Evolutionary conservation across 2,113 vertebrate species (phyloP), one percentile per base, ranked within the genome.

Genomic region (Silurus asotus): DNA sequence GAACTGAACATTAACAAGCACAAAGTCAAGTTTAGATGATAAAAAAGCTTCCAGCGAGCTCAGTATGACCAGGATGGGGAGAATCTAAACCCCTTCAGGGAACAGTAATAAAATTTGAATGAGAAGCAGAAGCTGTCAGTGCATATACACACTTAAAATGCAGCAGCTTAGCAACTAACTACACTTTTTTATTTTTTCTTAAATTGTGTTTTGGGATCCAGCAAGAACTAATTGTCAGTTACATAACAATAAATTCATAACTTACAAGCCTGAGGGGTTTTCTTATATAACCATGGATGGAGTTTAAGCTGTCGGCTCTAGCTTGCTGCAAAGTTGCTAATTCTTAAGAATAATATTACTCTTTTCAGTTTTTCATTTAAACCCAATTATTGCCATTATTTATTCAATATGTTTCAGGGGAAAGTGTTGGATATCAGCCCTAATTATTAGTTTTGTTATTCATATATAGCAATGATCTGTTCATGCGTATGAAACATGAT

Each of bases 361-460:
- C 81, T 90, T 92, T 90, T 86, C 72, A 87, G 83, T 92, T 93
- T 93, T 91, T 91, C 92, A 85, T 65, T 72, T 82, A 93, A 95
- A 93, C 94, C 91, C 91, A 86, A 93, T 92, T 84, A 88, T 88
- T 86, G 93, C 92, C 90, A 91, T 11, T 92, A 88, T 88, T 90
- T 89, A 93, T 89, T 90, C 92, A 90, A 89, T 37, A 51, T 90
- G 89, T 93, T 93, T 90, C 91, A 19, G 6, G 6, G 87, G 91
- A 86, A 72, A 87, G 88, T 90, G 69, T 93, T 94, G 90, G 91
- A 94, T 91, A 90, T 15, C 65, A 69, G 64, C 5, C 28, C 14
- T 45, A 11, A 28, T 28, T n/a, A 65, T 25, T 69, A 37, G 6
- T 72, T 3, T 72, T 20, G 69, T 72, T 72, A 9, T 48, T 72